Evolutionary conservation across 2,113 vertebrate species (phyloP).

Genomic region (Etheostoma cragini): DNA sequence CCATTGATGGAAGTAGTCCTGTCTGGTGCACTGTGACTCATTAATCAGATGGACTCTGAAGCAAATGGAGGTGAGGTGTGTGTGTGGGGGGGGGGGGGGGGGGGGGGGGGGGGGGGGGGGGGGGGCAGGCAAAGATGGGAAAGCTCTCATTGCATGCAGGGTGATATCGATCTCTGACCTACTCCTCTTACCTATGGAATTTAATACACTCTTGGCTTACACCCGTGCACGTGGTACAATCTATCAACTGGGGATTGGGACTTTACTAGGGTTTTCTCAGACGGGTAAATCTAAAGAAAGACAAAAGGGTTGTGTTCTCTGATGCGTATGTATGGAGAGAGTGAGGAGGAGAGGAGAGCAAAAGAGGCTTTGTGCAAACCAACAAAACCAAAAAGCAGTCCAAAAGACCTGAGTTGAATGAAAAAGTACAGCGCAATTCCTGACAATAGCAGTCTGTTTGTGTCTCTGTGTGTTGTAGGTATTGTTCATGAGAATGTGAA

Average conservation of each 20-base stretch:
- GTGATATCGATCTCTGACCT: slow-evolving; percentile 70
- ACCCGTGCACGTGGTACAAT: slow-evolving; percentile 48
- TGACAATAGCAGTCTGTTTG: background rate
- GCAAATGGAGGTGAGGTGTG: slow-evolving; percentile 30
- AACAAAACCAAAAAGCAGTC: slow-evolving; percentile 5
- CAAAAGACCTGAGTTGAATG: background rate
- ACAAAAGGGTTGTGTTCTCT: slow-evolving; percentile 26
- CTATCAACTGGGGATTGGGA: slow-evolving; percentile 35
- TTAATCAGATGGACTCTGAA: slow-evolving; percentile 72
- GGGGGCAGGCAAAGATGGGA: slow-evolving; percentile 40
- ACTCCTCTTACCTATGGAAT: slow-evolving; percentile 58
- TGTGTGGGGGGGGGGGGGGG: background rate
- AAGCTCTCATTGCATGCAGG: slow-evolving; percentile 62
- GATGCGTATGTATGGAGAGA: background rate
- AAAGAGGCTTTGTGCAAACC: background rate
- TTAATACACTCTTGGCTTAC: slow-evolving; percentile 51
- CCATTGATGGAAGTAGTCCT: slow-evolving; percentile 46
- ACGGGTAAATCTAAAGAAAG: slow-evolving; percentile 20
- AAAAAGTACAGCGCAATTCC: background rate
- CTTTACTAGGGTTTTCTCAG: slow-evolving; percentile 6
- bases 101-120: background rate
- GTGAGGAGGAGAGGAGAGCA: background rate
- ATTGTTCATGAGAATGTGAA: slow-evolving; percentile 85
- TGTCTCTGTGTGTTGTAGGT: slow-evolving; percentile 62
- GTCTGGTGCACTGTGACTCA: slow-evolving; percentile 71